These are phyloP conservation scores for Plutomurus gul DNA, from an alignment of 1,140 invertebrate species.

Conservation along the genomic window DNA sequence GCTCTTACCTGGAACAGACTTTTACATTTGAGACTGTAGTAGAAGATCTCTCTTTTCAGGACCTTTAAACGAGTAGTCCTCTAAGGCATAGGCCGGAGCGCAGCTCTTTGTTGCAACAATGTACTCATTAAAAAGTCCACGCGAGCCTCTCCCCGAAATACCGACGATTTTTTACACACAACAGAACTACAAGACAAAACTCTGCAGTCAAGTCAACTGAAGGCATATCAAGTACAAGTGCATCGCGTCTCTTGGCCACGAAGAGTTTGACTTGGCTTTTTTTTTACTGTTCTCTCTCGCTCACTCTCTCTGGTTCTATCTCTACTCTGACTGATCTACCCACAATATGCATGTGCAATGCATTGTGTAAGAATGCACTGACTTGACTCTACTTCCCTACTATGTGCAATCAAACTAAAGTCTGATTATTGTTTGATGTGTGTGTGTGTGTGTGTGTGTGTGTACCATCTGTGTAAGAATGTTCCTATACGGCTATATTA, in stretches of 20 bases:
- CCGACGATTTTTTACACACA: conserved; percentile 26
- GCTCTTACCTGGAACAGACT: neutral
- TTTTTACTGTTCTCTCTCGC: neutral
- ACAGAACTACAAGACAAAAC: conserved; percentile 5
- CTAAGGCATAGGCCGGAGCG: neutral
- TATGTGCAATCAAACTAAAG: neutral
- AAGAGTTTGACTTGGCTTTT: neutral
- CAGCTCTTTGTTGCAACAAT: conserved; percentile 26
- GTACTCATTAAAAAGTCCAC: conserved; percentile 26
- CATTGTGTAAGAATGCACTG: neutral
- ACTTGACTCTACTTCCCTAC: neutral
- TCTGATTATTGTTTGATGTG: no score
- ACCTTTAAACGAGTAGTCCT: neutral
- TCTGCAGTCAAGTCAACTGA: neutral
- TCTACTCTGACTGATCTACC: no score
- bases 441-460: no score
- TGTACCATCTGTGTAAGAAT: no score
- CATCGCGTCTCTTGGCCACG: neutral
- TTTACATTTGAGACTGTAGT: neutral
- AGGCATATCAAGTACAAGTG: no score
- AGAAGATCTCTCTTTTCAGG: neutral
- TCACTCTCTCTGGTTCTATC: no score
- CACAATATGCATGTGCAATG: conserved; percentile 23
- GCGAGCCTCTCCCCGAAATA: conserved; percentile 26
- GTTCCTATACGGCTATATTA: no score